Conservation (phyloP, 1,140 invertebrate genomes). For the Scaptomyza montana region DNA sequence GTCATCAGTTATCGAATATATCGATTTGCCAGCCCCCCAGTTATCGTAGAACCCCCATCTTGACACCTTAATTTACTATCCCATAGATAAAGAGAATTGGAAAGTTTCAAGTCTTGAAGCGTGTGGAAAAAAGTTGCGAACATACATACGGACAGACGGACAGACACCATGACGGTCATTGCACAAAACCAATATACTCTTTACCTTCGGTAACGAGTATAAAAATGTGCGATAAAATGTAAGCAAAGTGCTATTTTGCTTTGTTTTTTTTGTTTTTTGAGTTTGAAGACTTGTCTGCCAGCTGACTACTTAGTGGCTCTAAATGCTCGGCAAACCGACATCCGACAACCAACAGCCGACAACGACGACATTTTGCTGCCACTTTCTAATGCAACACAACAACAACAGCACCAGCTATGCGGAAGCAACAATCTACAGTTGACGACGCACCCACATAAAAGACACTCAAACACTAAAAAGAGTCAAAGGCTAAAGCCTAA, state of each 20-base stretch:
- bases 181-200: too few relatives aligned
- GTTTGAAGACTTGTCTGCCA: constrained; percentile 3
- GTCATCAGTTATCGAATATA: too few relatives aligned
- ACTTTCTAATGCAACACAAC: constrained; percentile 47
- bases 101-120: too few relatives aligned
- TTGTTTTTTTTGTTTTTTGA: background rate
- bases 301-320: constrained; percentile 33
- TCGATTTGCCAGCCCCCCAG: too few relatives aligned
- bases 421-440: constrained; percentile 26
- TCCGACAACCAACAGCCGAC: background rate
- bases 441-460: constrained; percentile 56
- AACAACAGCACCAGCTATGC: constrained; percentile 30
- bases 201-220: too few relatives aligned
- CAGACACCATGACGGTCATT: too few relatives aligned
- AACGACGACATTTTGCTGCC: constrained; percentile 35
- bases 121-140: too few relatives aligned
- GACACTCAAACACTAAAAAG: background rate
- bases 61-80: too few relatives aligned
- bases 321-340: constrained; percentile 12
- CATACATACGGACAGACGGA: too few relatives aligned
- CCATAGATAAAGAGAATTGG: too few relatives aligned
- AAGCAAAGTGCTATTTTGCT: constrained; percentile 19
- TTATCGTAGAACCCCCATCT: too few relatives aligned
- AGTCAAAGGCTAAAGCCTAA: background rate
- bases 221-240: constrained; percentile 2